Conservation (phyloP, 2,888 invertebrate species). For the Abrostola triplasia region DNA sequence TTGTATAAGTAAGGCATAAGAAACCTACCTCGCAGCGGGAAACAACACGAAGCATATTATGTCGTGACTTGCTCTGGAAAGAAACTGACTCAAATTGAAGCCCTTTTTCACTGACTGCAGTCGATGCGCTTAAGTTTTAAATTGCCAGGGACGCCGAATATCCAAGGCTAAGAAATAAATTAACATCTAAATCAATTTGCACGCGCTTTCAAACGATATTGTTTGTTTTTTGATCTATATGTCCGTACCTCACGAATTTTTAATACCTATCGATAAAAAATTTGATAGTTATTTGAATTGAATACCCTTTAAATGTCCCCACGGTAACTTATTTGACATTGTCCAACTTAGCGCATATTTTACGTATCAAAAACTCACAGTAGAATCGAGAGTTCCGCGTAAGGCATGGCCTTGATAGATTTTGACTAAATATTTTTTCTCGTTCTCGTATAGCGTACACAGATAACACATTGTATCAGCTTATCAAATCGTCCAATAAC, state of each 20-base stretch:
- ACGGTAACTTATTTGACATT: constrained; percentile 78
- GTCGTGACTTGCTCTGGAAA: constrained; percentile 66
- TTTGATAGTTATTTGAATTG: constrained; percentile 14
- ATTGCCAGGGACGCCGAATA: constrained; percentile 7
- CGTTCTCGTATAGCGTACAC: constrained; percentile 65
- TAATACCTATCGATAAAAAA: background rate
- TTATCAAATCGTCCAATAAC: constrained; percentile 71
- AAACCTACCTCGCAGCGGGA: constrained; percentile 66
- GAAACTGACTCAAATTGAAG: constrained; percentile 53
- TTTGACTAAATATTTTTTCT: constrained; percentile 79
- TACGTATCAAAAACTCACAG: constrained; percentile 55
- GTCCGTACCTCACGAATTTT: too few species aligned
- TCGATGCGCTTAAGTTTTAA: constrained; percentile 33
- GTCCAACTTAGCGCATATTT: constrained; percentile 55
- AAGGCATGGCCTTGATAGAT: constrained; percentile 78
- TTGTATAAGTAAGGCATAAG: constrained; percentile 38
- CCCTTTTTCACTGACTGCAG: constrained; percentile 49
- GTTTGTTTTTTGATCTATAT: too few species aligned
- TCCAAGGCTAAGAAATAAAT: background rate
- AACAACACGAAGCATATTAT: constrained; percentile 66
- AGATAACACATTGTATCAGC: constrained; percentile 78
- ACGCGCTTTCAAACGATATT: background rate
- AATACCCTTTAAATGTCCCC: constrained; percentile 71
- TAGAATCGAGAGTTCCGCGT: constrained; percentile 76
- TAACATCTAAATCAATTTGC: background rate